phyloP scores from a whole-genome alignment of 2,888 invertebrate genomes.

The Opisthograptis luteolata region DNA sequence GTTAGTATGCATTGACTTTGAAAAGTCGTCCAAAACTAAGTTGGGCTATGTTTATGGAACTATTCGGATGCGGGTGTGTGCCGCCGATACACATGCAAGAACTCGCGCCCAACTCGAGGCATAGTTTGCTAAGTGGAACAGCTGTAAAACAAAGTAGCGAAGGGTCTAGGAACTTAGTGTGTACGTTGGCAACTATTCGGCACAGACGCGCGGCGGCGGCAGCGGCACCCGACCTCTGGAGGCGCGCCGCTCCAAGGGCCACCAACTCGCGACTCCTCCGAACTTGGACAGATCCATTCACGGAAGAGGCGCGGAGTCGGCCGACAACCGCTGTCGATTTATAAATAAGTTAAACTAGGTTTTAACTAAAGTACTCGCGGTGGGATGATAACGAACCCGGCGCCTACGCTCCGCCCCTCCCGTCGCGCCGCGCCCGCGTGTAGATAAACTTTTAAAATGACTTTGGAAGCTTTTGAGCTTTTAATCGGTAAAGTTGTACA shows the following conservation, averaged over 20 bases:
- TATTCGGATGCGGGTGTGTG: slow-evolving; percentile 82
- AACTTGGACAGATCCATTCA: slow-evolving; percentile 77
- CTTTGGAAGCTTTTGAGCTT: slow-evolving; percentile 86
- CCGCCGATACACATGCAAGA: slow-evolving; percentile 83
- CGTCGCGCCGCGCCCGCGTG: slow-evolving; percentile 67
- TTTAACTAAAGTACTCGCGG: slow-evolving; percentile 78
- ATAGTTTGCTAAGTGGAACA: slow-evolving; percentile 84
- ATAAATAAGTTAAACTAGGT: slow-evolving; percentile 82
- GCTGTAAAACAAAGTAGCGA: slow-evolving; percentile 84
- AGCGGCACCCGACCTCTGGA: slow-evolving; percentile 59
- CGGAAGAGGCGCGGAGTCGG: slow-evolving; percentile 53
- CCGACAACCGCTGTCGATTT: slow-evolving; percentile 72
- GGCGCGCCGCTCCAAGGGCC: slow-evolving; percentile 31
- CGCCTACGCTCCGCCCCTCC: slow-evolving; percentile 64
- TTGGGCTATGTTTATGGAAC: slow-evolving; percentile 85
- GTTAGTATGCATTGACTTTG: slow-evolving; percentile 85
- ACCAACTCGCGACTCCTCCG: slow-evolving; percentile 43
- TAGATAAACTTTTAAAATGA: slow-evolving; percentile 86
- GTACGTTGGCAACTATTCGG: slow-evolving; percentile 75
- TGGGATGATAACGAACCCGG: slow-evolving; percentile 75
- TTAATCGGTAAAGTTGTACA: slow-evolving; percentile 86
- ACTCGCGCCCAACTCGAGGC: slow-evolving; percentile 83
- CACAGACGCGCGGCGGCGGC: slow-evolving; percentile 53
- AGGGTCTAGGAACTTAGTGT: slow-evolving; percentile 84
- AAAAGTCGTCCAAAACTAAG: slow-evolving; percentile 84